Evolutionary conservation across 2,888 invertebrate genomes (phyloP).

Genomic region (Polydrusus cervinus): DNA sequence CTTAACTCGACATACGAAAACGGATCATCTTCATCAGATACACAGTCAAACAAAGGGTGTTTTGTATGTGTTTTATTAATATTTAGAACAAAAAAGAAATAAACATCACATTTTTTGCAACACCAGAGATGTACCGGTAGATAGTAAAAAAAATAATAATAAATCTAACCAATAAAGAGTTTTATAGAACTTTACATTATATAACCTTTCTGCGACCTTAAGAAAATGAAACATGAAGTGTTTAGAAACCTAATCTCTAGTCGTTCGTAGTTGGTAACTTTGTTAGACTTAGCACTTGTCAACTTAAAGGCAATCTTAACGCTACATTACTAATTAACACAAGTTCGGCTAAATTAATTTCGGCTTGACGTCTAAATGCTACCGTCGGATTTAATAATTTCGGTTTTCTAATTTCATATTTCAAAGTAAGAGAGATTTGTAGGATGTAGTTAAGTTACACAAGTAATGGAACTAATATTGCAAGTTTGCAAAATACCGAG

Average conservation of each 20-base stretch:
- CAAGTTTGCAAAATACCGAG: slow-evolving; percentile 15
- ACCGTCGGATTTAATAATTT: slow-evolving; percentile 37
- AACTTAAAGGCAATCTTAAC: slow-evolving; percentile 42
- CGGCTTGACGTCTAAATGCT: slow-evolving; percentile 45
- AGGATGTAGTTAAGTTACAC: slow-evolving; percentile 7
- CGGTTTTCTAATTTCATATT: slow-evolving; percentile 34
- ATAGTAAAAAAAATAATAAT: no score
- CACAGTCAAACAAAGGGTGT: no score
- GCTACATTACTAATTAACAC: slow-evolving; percentile 46
- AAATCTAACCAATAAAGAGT: no score
- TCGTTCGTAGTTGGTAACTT: slow-evolving; percentile 31
- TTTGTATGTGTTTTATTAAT: no score
- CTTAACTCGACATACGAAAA: no score
- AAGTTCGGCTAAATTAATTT: slow-evolving; percentile 45
- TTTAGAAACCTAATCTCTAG: slow-evolving; percentile 37
- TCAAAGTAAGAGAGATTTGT: slow-evolving; percentile 11
- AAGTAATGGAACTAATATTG: slow-evolving; percentile 22
- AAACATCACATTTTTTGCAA: no score
- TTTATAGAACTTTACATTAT: background rate
- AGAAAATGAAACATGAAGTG: slow-evolving; percentile 33
- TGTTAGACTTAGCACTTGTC: slow-evolving; percentile 38
- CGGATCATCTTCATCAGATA: no score
- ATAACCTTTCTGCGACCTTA: slow-evolving; percentile 1
- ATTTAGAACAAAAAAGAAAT: no score
- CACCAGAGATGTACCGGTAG: no score